Evolutionary conservation across 2,113 vertebrate genomes (phyloP), one percentile per base, ranked within the genome.

Genomic region (Aldabrachelys gigantea): DNA sequence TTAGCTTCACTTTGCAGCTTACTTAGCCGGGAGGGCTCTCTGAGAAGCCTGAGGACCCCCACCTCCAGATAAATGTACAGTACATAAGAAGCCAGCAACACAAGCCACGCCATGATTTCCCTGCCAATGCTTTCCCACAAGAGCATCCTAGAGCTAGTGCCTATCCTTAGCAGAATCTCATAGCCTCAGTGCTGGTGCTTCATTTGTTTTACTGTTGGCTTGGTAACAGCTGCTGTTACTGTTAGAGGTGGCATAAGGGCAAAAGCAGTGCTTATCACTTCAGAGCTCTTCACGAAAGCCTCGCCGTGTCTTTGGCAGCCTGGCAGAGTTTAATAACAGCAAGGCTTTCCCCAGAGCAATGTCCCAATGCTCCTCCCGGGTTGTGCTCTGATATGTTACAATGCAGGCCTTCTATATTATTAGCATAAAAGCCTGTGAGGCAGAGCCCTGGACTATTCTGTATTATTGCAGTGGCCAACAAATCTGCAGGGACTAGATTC

Each of bases 211-310:
- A 4, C 91, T 83, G 95, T 98, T 97, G 97, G 94, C 97, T 97
- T 97, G 97, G 96, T 82, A 97, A 97, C 97, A 92, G 93, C 89
- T 95, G 94, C 92, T 90, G 69, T 81, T 96, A 89, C 94, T 95
- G 81, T 85, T 84, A 3, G 4, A 93, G 93, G 93, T 97, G 97
- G 93, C 93, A 93, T 35, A 79, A 97, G 96, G 96, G 97, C 94
- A 97, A 89, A 95, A 93, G 90, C 52, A 88, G 81, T 38, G 82
- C 92, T 96, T 96, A 92, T 94, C 88, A 76, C 84, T 95, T 96
- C 65, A 89, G 59, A 85, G 53, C 81, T 95, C 91, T 95, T 93
- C 92, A 94, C 56, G 59, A 97, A 93, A 97, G 69, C 87, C 89
- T 96, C 41, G 22, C 13, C 76, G 89, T 38, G 0, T 96, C 87